These are phyloP conservation scores for Genyomyrus donnyi DNA, from an alignment of 2,113 vertebrate species.

Conservation along the genomic window DNA sequence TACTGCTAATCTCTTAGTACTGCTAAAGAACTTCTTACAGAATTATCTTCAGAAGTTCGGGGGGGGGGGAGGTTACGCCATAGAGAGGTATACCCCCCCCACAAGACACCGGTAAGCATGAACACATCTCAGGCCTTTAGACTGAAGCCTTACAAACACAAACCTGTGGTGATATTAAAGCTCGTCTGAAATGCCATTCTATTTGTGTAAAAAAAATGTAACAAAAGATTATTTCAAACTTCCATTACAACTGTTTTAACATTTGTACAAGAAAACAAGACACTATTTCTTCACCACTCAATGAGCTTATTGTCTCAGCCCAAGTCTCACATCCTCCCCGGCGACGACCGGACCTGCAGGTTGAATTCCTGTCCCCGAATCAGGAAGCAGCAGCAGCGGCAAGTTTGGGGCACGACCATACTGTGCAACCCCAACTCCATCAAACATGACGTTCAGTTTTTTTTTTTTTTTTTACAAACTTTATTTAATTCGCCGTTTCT, in stretches of 20 bases:
- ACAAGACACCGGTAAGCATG: neutral
- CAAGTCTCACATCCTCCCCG: neutral
- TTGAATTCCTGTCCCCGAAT: neutral
- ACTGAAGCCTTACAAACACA: neutral
- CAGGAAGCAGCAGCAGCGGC: neutral
- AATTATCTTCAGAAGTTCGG: neutral
- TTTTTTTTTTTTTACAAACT: neutral
- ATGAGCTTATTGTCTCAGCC: neutral
- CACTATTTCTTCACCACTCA: neutral
- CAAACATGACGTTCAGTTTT: neutral
- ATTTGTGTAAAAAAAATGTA: neutral
- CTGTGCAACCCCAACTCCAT: neutral
- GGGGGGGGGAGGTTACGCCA: neutral
- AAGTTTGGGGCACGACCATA: neutral
- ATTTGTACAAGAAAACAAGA: neutral
- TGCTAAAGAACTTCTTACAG: neutral
- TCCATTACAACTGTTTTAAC: neutral
- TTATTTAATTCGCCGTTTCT: neutral
- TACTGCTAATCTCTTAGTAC: neutral
- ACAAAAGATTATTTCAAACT: neutral
- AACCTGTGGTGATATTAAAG: neutral
- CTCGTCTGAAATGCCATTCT: neutral
- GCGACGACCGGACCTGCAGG: neutral
- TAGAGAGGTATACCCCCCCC: neutral
- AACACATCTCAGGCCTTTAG: neutral